Evolutionary conservation across 2,888 invertebrate species (phyloP).

Genomic region (Podotricha telesiphe): DNA sequence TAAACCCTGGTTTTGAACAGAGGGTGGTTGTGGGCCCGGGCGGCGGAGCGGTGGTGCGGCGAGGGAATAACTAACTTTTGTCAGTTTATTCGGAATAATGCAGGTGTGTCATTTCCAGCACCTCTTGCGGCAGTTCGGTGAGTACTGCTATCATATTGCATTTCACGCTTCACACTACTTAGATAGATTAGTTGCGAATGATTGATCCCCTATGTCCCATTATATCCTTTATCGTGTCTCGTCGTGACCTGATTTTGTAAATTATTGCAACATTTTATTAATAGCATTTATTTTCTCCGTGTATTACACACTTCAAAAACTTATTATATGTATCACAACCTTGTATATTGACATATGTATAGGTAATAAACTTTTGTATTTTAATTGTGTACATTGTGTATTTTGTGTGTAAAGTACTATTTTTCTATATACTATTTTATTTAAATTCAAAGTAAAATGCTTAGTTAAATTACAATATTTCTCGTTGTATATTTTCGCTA

Average conservation of each 20-base stretch:
- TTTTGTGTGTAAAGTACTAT: too few relatives aligned
- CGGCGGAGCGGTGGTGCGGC: constrained; percentile 63
- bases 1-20: constrained; percentile 78
- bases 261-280: constrained; percentile 5
- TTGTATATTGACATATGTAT: neutral
- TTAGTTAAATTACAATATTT: constrained; percentile 5
- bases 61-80: constrained; percentile 68
- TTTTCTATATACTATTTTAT: neutral
- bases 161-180: constrained; percentile 47
- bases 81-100: constrained; percentile 77
- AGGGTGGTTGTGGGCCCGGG: constrained; percentile 71
- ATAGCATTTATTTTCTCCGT: neutral
- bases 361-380: neutral
- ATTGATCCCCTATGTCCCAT: constrained; percentile 25
- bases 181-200: constrained; percentile 26
- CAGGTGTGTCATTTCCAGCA: constrained; percentile 85
- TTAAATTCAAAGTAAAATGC: neutral
- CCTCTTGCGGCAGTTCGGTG: constrained; percentile 81
- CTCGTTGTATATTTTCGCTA: constrained; percentile 1
- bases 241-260: constrained; percentile 25
- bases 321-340: neutral
- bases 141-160: constrained; percentile 63
- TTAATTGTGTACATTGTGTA: neutral
- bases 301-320: neutral
- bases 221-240: constrained; percentile 24